A percentile compares a stretch with the other conserved stretches of the same genome.
Conservation (phyloP, 1,140 invertebrate species). For the Drosophila lini region DNA sequence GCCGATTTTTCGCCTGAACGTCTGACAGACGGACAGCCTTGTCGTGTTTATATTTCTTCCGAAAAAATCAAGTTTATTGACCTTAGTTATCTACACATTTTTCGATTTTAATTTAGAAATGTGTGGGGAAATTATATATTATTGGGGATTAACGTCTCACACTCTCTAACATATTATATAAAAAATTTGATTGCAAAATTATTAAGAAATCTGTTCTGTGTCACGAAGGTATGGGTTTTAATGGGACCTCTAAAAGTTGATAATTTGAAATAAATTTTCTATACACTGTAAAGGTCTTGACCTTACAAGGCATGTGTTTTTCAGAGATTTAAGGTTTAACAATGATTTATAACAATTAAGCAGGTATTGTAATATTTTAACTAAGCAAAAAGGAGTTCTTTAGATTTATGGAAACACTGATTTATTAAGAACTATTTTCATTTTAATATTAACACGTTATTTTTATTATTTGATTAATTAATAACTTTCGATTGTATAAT, state of each 20-base stretch:
- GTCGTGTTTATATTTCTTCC: constrained; percentile 26
- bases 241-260: background rate
- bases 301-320: background rate
- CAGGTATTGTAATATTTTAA: background rate
- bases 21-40: constrained; percentile 35
- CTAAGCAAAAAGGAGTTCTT: background rate
- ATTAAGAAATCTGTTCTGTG: constrained; percentile 4
- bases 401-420: constrained; percentile 2
- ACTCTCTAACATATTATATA: constrained; percentile 3
- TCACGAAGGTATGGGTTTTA: background rate
- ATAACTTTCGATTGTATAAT: constrained; percentile 11
- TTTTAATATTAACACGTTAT: background rate
- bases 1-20: constrained; percentile 35
- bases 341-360: background rate
- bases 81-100: constrained; percentile 35
- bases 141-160: constrained; percentile 14
- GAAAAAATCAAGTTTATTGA: constrained; percentile 34
- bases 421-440: background rate
- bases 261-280: background rate
- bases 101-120: constrained; percentile 13
- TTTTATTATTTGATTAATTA: background rate
- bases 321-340: background rate
- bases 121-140: constrained; percentile 18
- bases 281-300: background rate
- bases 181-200: constrained; percentile 4